phyloP scores from a whole-genome alignment of 37 sponge, comb jelly and placozoan species.

The Haliclona indistincta region DNA sequence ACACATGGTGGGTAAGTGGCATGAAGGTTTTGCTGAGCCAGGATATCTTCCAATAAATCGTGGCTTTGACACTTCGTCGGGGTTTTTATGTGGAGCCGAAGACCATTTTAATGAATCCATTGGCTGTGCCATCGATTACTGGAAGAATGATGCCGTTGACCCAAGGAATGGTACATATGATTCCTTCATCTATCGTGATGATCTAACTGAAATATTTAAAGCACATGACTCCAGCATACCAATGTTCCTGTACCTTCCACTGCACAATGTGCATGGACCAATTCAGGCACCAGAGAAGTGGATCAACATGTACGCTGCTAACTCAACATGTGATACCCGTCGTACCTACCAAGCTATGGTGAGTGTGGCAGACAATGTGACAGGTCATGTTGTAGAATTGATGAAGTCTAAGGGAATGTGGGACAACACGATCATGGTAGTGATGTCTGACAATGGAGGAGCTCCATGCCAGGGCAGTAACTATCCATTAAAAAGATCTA shows the following conservation, averaged over 20 bases:
- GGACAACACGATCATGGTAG: no score
- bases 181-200: conserved; percentile 17
- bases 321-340: conserved; percentile 10
- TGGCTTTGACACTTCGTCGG: no score
- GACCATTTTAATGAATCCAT: conserved; percentile 41
- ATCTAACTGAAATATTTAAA: conserved; percentile 15
- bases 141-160: conserved; percentile 10
- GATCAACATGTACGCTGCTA: not conserved
- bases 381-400: conserved; percentile 27
- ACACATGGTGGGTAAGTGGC: no score
- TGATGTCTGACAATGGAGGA: no score
- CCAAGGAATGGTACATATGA: conserved; percentile 31
- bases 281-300: conserved; percentile 44
- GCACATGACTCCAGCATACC: conserved; percentile 30
- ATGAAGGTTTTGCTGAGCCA: conserved; percentile 25
- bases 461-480: conserved; percentile 41
- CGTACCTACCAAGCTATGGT: no score
- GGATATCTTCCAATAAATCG: conserved; percentile 36
- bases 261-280: conserved; percentile 54
- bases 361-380: no score
- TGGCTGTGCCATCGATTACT: conserved; percentile 23
- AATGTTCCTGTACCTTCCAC: conserved; percentile 60
- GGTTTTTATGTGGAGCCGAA: conserved; percentile 33
- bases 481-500: conserved; percentile 49
- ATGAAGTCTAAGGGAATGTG: conserved; percentile 41